Base-by-base conservation (phyloP, 2,888 invertebrate genomes). In the Drosophila paranaensis region DNA sequence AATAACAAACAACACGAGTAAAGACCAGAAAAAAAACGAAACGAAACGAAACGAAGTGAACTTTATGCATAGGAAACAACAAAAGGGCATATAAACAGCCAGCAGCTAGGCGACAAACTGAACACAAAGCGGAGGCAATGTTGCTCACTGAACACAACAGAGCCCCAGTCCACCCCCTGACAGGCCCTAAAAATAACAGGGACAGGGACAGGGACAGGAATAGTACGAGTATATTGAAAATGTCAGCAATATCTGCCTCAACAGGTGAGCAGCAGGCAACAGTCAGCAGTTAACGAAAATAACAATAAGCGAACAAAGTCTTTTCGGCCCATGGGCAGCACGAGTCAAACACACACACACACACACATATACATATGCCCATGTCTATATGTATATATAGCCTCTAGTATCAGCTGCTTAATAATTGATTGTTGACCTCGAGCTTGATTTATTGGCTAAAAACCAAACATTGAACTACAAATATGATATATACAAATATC, bases 371-470 rank as follows among this genome's bases (percentile, higher is more conserved):
- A 51, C 39, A 63, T 35, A 55, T 20, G 10, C 13, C 53, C 20
- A 43, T 13, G 25, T 30, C 5, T 20, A 20, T 9, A n/a, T 51
- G 11, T 35, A 13, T 35, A 37, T 35, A 51, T 61, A 42, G 35
- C n/a, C n/a, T 9, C 16, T 45, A 63, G 61, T 62, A 70, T 71
- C 65, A 77, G 60, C 58, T 57, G 25, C 50, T 83, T 54, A 85
- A 85, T 86, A 86, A 85, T 83, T 85, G 81, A 84, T 79, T 71
- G 40, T 57, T 76, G 86, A 70, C 83, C 83, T 81, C 78, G 80
- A 76, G 81, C 77, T 79, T 76, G 80, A 81, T 76, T 83, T 83
- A 83, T 83, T 82, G 82, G 77, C 81, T 63, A 76, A 74, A 74
- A 60, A 57, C 53, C n/a, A 48, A 67, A 51, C 37, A 60, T 56